phyloP scores from a whole-genome alignment of 2,113 vertebrate genomes.

The Electrona antarctica region DNA sequence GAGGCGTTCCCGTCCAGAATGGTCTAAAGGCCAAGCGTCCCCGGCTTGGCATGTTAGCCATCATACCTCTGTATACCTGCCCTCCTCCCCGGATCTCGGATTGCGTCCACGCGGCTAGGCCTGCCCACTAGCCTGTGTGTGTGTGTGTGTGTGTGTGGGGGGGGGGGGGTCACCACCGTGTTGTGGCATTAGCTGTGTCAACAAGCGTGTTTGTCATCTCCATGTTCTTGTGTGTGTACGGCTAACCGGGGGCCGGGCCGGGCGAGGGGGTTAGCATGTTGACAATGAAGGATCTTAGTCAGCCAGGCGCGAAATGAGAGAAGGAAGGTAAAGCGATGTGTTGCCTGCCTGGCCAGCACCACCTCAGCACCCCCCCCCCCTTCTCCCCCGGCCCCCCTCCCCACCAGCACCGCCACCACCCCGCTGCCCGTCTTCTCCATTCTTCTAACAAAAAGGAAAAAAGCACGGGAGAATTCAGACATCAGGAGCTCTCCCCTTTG shows the following conservation, averaged over 20 bases:
- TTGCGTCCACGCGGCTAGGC: conserved; percentile 15
- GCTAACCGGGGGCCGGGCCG: conserved; percentile 26
- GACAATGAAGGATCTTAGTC: conserved; percentile 72
- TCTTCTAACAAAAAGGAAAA: background rate
- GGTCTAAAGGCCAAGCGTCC: too few relatives aligned
- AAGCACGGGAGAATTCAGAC: conserved; percentile 64
- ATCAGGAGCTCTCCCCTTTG: conserved; percentile 41
- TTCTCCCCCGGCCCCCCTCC: conserved; percentile 4
- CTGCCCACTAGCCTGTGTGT: background rate
- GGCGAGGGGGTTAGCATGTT: conserved; percentile 55
- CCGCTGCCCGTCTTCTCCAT: too few relatives aligned
- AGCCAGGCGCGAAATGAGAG: conserved; percentile 69
- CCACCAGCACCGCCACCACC: background rate
- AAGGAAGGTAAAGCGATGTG: conserved; percentile 49
- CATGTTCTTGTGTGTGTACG: conserved; percentile 12
- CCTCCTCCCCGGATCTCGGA: conserved; percentile 26
- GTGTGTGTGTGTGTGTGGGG: too few relatives aligned
- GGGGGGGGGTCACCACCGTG: background rate
- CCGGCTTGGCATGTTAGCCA: conserved; percentile 34
- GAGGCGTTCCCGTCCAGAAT: too few relatives aligned
- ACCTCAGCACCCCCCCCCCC: background rate
- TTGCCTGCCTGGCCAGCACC: conserved; percentile 24
- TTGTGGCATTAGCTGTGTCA: conserved; percentile 20
- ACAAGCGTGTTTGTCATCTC: conserved; percentile 42
- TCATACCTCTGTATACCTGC: conserved; percentile 13